Evolutionary conservation across 2,113 vertebrate species (phyloP).

Genomic region (Spea multiplicata): DNA sequence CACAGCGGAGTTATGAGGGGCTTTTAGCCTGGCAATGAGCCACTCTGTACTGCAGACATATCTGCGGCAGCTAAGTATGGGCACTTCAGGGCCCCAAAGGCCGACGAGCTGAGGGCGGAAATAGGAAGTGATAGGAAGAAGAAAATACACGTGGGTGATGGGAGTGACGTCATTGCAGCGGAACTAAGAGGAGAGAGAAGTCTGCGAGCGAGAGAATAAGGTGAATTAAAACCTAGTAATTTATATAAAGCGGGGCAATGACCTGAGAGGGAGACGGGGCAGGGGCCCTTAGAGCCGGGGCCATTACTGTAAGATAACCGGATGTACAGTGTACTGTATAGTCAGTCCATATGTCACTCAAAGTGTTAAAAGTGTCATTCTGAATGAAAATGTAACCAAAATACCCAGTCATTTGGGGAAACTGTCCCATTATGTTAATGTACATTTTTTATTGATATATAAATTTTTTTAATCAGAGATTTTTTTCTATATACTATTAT

Average conservation of each 20-base stretch:
- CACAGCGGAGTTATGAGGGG: too few relatives aligned
- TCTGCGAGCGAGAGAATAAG: constrained; percentile 2
- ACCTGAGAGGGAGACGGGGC: background rate
- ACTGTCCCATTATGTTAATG: too few relatives aligned
- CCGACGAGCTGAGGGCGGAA: constrained; percentile 19
- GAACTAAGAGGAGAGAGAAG: constrained; percentile 2
- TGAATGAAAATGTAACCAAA: too few relatives aligned
- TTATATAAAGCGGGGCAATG: background rate
- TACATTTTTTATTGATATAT: too few relatives aligned
- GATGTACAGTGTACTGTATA: too few relatives aligned
- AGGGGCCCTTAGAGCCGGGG: background rate
- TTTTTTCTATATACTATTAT: too few relatives aligned
- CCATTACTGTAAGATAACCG: too few relatives aligned
- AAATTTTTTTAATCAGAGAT: too few relatives aligned
- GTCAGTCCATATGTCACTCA: too few relatives aligned
- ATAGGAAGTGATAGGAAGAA: constrained; percentile 3
- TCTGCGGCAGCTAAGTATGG: constrained; percentile 12
- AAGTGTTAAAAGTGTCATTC: too few relatives aligned
- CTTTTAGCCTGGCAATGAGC: too few relatives aligned
- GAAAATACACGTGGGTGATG: constrained; percentile 33
- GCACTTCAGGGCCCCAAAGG: background rate
- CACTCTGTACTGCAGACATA: background rate
- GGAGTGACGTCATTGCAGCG: constrained; percentile 26
- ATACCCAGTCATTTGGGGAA: too few relatives aligned
- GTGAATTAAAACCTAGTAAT: background rate